Evolutionary conservation across 2,888 invertebrate species (phyloP).

Genomic region (Acronicta leporina): DNA sequence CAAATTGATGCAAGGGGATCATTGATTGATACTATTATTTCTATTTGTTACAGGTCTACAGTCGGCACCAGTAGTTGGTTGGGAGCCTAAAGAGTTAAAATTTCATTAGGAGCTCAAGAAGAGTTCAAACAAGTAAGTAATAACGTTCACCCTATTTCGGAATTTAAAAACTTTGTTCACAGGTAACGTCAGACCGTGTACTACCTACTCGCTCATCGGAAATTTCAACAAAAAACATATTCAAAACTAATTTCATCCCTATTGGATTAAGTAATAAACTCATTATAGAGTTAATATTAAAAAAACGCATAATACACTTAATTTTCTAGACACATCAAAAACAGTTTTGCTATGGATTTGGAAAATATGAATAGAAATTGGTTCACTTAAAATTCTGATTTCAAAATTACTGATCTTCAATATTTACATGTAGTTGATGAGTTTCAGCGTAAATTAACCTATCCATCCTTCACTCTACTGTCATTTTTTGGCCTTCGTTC

Average conservation of each 20-base stretch:
- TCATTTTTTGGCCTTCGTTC: slow-evolving; percentile 37
- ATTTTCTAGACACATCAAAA: no score
- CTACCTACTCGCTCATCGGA: slow-evolving; percentile 8
- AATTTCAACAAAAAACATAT: slow-evolving; percentile 27
- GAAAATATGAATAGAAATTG: slow-evolving; percentile 19
- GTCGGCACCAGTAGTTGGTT: slow-evolving; percentile 76
- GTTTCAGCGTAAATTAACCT: slow-evolving; percentile 13
- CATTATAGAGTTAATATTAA: no score
- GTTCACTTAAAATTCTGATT: slow-evolving; percentile 15
- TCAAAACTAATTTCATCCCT: slow-evolving; percentile 12
- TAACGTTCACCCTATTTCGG: slow-evolving; percentile 61
- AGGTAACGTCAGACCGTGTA: slow-evolving; percentile 22
- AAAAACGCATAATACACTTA: no score
- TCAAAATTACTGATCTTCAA: slow-evolving; percentile 16
- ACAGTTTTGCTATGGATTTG: background rate
- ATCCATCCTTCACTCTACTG: slow-evolving; percentile 23
- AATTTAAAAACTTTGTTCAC: slow-evolving; percentile 72
- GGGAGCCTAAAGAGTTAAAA: slow-evolving; percentile 85
- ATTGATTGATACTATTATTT: slow-evolving; percentile 1
- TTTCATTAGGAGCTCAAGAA: slow-evolving; percentile 86
- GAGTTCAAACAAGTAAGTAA: slow-evolving; percentile 88
- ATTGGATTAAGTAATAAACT: no score
- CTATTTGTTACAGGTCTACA: slow-evolving; percentile 84
- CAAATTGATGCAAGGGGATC: no score
- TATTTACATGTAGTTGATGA: slow-evolving; percentile 7